These are phyloP conservation scores for Terrapene triunguis DNA, from an alignment of 2,113 vertebrate species.

Conservation along the genomic window DNA sequence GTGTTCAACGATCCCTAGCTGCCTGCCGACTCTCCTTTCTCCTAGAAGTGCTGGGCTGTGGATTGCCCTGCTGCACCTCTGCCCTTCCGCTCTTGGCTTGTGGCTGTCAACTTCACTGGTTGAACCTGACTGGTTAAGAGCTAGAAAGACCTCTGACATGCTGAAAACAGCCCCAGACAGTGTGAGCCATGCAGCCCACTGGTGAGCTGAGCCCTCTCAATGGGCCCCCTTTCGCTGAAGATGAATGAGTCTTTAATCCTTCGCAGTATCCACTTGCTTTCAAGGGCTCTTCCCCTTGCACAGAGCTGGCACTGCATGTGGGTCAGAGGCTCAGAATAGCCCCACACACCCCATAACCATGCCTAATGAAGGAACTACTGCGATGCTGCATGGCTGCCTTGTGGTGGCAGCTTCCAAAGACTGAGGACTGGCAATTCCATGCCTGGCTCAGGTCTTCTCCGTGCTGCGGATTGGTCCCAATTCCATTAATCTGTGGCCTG, in stretches of 20 bases:
- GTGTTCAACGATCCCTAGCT: neutral
- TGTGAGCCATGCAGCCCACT: neutral
- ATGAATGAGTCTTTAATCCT: neutral
- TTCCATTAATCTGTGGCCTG: neutral
- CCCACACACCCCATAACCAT: too few relatives aligned
- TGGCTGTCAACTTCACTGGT: neutral
- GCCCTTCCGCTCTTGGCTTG: neutral
- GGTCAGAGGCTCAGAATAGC: neutral
- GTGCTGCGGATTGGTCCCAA: fast-evolving
- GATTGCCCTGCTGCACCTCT: neutral
- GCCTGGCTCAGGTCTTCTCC: neutral
- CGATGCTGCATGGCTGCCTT: too few relatives aligned
- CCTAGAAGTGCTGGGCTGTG: neutral
- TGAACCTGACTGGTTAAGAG: neutral
- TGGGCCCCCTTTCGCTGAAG: neutral
- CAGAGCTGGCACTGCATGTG: neutral
- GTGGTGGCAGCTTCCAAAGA: neutral
- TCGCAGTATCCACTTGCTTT: neutral
- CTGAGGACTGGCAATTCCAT: neutral
- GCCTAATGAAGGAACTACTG: too few relatives aligned
- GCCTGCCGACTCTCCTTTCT: neutral
- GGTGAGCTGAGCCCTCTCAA: neutral
- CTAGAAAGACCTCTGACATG: neutral
- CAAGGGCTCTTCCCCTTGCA: neutral
- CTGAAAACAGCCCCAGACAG: neutral